phyloP scores from a whole-genome alignment of 2,888 invertebrate genomes.

The Timema cristinae region DNA sequence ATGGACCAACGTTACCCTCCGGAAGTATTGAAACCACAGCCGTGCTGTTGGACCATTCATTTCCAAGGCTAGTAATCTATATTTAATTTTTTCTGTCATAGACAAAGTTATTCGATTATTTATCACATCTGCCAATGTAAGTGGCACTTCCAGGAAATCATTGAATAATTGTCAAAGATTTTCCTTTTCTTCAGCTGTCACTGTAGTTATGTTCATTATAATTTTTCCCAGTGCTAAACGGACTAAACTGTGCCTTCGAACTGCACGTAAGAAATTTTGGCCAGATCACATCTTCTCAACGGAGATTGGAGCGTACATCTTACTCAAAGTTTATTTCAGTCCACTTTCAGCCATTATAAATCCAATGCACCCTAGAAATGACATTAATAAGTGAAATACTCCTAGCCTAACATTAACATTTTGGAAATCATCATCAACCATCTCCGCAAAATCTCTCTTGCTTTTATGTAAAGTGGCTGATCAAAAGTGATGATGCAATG shows the following conservation, averaged over 20 bases:
- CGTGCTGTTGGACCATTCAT: conserved; percentile 11
- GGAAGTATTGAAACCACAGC: neutral
- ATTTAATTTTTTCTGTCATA: neutral
- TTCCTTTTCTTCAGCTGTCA: neutral
- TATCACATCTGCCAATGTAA: neutral
- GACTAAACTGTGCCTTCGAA: conserved; percentile 6
- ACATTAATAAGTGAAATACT: neutral
- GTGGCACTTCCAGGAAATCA: neutral
- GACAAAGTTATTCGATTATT: neutral
- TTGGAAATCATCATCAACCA: neutral
- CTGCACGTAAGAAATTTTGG: neutral
- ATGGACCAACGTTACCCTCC: neutral
- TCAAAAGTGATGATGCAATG: neutral
- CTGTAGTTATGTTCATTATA: neutral
- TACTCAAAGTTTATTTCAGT: neutral
- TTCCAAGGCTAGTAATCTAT: neutral
- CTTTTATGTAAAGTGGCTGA: neutral
- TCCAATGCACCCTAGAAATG: neutral
- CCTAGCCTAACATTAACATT: neutral
- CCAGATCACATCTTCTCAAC: neutral
- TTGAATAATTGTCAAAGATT: neutral
- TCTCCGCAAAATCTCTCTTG: neutral
- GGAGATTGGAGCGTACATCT: neutral
- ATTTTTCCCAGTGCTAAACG: neutral
- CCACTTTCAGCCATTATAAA: conserved; percentile 1